These are phyloP conservation scores for Gortyna flavago DNA, from an alignment of 2,888 invertebrate genomes.

Conservation along the genomic window DNA sequence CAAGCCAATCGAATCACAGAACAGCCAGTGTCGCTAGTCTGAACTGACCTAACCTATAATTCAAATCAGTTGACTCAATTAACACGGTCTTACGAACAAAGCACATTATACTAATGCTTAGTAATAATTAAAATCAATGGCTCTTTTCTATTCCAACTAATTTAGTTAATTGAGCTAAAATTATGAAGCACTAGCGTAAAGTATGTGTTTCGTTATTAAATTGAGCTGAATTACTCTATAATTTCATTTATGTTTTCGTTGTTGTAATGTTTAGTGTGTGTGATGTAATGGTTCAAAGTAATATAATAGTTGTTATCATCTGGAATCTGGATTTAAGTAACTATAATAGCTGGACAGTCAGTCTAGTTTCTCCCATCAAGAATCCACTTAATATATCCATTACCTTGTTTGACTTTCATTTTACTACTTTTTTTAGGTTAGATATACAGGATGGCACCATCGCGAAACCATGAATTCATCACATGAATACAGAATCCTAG, in stretches of 20 bases:
- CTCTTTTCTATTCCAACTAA: constrained; percentile 40
- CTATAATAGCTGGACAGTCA: constrained; percentile 9
- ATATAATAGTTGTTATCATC: constrained; percentile 4
- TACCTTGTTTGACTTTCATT: constrained; percentile 40
- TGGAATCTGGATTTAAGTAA: not conserved
- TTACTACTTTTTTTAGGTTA: constrained; percentile 1
- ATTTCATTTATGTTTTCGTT: constrained; percentile 16
- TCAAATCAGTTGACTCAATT: constrained; percentile 30
- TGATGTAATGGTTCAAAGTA: constrained; percentile 12
- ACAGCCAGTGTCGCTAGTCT: not conserved
- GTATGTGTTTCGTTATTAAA: constrained; percentile 37
- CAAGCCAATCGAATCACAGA: constrained; percentile 31
- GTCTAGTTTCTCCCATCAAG: constrained; percentile 22
- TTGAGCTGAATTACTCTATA: constrained; percentile 25
- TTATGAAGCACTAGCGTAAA: constrained; percentile 38
- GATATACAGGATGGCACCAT: not conserved
- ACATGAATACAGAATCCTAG: too few relatives aligned
- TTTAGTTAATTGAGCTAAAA: constrained; percentile 39
- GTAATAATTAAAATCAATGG: constrained; percentile 52
- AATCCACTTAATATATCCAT: constrained; percentile 29
- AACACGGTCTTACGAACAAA: constrained; percentile 21
- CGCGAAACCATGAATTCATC: too few relatives aligned
- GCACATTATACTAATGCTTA: constrained; percentile 40
- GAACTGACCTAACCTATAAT: constrained; percentile 15
- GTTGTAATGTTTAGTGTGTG: too few relatives aligned